Conservation (phyloP, 2,888 invertebrate genomes). For the Iselma pallidipennis region DNA sequence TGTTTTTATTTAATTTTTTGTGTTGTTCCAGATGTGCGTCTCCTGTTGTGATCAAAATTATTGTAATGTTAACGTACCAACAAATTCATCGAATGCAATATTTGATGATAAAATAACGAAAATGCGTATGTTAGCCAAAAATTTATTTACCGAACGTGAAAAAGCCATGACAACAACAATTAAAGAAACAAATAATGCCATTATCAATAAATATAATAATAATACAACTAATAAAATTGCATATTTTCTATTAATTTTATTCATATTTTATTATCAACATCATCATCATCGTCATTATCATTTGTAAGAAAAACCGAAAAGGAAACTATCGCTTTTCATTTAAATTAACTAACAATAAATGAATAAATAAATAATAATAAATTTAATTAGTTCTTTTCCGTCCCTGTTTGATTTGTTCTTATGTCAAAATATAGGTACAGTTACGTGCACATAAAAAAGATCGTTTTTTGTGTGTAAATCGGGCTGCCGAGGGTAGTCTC, state of each 20-base stretch:
- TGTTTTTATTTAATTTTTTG: conserved; percentile 7
- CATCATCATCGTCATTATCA: neutral
- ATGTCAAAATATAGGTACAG: too few species aligned
- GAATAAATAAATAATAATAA: too few species aligned
- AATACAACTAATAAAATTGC: neutral
- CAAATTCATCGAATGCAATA: conserved; percentile 62
- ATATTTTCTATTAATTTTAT: neutral
- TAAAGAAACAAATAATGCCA: conserved; percentile 43
- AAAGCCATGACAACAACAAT: conserved; percentile 55
- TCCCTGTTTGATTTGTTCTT: too few species aligned
- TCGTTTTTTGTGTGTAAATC: too few species aligned
- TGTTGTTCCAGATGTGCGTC: conserved; percentile 60
- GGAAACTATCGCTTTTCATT: neutral
- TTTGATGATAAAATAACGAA: conserved; percentile 58
- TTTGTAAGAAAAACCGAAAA: too few species aligned
- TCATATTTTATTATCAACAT: neutral
- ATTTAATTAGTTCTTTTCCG: too few species aligned
- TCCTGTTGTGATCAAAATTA: conserved; percentile 67
- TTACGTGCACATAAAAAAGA: too few species aligned
- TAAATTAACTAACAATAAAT: too few species aligned
- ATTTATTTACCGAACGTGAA: conserved; percentile 52
- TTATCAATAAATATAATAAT: conserved; percentile 46
- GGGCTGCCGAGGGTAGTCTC: too few species aligned
- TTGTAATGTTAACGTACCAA: conserved; percentile 65
- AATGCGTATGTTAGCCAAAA: conserved; percentile 55